These are phyloP conservation scores for Alectoris magna DNA, from an alignment of 2,797 vertebrate species.

Conservation along the genomic window DNA sequence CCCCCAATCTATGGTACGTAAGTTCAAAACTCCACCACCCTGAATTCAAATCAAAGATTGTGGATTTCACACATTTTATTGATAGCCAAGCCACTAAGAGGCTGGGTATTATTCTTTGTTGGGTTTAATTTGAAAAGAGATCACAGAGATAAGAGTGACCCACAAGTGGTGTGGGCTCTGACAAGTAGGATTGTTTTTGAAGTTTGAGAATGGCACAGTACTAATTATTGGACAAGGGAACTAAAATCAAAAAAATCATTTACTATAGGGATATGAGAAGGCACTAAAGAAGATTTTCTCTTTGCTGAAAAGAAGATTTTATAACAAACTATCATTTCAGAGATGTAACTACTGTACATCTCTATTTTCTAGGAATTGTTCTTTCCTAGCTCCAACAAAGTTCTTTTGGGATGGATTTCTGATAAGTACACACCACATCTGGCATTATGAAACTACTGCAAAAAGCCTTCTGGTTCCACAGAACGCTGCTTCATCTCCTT, in stretches of 20 bases:
- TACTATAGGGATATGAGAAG: neutral
- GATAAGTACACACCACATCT: neutral
- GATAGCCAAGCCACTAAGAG: neutral
- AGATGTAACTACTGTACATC: neutral
- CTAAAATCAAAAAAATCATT: neutral
- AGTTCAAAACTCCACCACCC: neutral
- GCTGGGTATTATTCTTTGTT: neutral
- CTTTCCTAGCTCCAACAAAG: neutral
- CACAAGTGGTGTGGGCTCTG: neutral
- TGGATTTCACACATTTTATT: neutral
- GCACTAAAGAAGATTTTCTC: neutral
- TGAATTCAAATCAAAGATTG: neutral
- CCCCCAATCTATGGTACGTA: neutral
- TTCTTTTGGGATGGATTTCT: neutral
- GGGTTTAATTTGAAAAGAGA: slow-evolving; percentile 7
- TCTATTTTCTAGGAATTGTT: neutral
- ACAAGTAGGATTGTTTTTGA: neutral
- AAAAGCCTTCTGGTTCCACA: neutral
- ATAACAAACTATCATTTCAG: neutral
- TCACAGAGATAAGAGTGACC: neutral
- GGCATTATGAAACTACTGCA: neutral
- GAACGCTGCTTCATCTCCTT: neutral
- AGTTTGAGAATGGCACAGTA: neutral
- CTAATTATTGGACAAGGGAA: neutral
- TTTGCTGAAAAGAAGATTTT: neutral